A percentile compares a stretch with the other conserved stretches of the same genome.
Conservation (phyloP, 2,888 invertebrate species). For the Merodon equestris region DNA sequence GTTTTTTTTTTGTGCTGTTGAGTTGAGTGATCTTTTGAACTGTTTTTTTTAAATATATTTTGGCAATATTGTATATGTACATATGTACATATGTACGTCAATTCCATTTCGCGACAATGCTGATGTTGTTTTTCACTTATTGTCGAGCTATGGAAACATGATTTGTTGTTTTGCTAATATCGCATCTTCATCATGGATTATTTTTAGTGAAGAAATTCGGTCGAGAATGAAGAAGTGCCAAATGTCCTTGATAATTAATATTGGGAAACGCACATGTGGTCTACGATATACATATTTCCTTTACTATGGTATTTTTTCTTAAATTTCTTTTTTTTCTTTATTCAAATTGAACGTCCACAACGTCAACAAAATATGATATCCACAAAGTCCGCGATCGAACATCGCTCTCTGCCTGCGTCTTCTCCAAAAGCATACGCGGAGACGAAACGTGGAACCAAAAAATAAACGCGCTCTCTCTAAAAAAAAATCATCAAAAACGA, state of each 20-base stretch:
- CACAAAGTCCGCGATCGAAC: slow-evolving; percentile 20
- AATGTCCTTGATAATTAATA: slow-evolving; percentile 47
- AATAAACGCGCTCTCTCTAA: slow-evolving; percentile 38
- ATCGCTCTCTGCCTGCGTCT: slow-evolving; percentile 9
- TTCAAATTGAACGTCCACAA: slow-evolving; percentile 60
- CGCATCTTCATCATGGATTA: slow-evolving; percentile 35
- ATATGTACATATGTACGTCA: too few species aligned
- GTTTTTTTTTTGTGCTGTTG: background rate
- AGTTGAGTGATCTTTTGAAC: background rate
- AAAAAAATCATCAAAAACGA: slow-evolving; percentile 13
- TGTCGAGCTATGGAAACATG: too few species aligned
- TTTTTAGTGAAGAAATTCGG: slow-evolving; percentile 28
- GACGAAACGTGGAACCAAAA: slow-evolving; percentile 26
- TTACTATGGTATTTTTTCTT: slow-evolving; percentile 16
- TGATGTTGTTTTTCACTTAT: too few species aligned
- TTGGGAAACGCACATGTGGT: slow-evolving; percentile 50
- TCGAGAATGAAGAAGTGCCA: slow-evolving; percentile 1
- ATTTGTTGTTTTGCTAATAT: slow-evolving; percentile 13
- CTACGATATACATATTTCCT: slow-evolving; percentile 27
- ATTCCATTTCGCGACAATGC: too few species aligned
- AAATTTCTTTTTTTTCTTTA: too few species aligned
- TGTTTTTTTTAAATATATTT: background rate
- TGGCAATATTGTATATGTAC: too few species aligned
- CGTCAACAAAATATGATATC: slow-evolving; percentile 65
- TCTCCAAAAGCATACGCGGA: background rate